These are phyloP conservation scores for Glossophaga mutica DNA, from an alignment of 2,797 vertebrate genomes.

Conservation along the genomic window DNA sequence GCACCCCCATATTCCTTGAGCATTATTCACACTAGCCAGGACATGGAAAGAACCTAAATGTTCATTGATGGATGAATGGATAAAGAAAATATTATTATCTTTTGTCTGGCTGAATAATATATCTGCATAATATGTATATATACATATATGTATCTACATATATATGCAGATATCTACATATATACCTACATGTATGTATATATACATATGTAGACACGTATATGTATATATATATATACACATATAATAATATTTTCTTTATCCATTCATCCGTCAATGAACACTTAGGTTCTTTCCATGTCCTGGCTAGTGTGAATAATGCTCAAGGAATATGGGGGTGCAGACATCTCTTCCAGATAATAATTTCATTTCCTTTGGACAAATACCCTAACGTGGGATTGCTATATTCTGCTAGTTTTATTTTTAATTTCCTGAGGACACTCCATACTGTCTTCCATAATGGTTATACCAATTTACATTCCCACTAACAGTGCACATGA, in stretches of 20 bases:
- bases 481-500: neutral
- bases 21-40: neutral
- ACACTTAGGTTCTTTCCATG: neutral
- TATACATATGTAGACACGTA: no score
- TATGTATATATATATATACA: no score
- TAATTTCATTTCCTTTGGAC: neutral
- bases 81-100: neutral
- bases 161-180: no score
- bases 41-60: neutral
- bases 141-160: no score
- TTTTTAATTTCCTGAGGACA: neutral
- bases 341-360: neutral
- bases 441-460: neutral
- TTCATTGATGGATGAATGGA: neutral
- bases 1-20: neutral
- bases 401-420: neutral
- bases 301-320: neutral
- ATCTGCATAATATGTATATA: no score
- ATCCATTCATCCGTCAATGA: neutral
- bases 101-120: no score
- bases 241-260: neutral
- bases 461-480: neutral
- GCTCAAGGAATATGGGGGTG: neutral
- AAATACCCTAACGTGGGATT: neutral
- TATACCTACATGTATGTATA: no score